Evolutionary conservation across 2,113 vertebrate genomes (phyloP).

Genomic region (Theristicus caerulescens): DNA sequence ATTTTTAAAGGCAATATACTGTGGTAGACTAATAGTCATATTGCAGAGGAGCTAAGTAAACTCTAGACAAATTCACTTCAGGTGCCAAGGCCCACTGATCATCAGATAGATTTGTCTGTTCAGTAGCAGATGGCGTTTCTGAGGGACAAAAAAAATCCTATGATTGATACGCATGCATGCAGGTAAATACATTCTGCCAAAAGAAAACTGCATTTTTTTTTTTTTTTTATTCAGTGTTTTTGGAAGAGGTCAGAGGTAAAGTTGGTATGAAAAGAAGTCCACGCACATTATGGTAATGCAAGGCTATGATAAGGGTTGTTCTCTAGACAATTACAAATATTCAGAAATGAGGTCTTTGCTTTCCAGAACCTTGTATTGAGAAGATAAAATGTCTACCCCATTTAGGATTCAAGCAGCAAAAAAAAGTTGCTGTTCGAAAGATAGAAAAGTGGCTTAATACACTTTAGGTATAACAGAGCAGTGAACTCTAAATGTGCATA

Average conservation of each 20-base stretch:
- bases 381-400: background rate
- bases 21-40: background rate
- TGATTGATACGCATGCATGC: background rate
- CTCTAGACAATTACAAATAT: background rate
- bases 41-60: background rate
- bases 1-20: background rate
- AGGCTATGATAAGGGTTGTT: background rate
- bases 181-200: background rate
- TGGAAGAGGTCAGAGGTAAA: background rate
- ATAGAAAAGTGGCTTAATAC: background rate
- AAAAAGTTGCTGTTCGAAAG: background rate
- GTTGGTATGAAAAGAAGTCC: background rate
- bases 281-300: background rate
- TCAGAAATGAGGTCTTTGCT: background rate
- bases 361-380: background rate
- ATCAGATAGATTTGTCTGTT: background rate
- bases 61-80: background rate
- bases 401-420: background rate
- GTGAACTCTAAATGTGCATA: background rate
- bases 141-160: fast-evolving
- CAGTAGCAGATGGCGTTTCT: background rate
- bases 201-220: background rate
- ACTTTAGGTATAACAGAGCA: background rate
- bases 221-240: background rate
- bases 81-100: background rate